A percentile compares a stretch with the other conserved stretches of the same genome.
Conservation (phyloP, 1,140 invertebrate genomes). For the Drosophila kepulauana region DNA sequence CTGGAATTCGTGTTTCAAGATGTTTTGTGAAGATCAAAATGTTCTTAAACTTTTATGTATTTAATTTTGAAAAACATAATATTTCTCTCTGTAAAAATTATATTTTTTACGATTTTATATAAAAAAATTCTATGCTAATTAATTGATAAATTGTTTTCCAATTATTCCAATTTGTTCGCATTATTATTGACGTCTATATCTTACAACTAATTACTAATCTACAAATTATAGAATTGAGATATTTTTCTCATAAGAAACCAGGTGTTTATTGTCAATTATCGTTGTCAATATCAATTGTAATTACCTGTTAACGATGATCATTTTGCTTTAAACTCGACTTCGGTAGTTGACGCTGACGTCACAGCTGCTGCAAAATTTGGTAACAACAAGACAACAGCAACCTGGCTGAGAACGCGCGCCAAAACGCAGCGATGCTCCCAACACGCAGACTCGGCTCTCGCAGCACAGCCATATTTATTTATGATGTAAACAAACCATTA, state of each 20-base stretch:
- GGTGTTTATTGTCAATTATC: not conserved
- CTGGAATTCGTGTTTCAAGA: too few relatives aligned
- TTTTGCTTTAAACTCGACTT: slow-evolving; percentile 2
- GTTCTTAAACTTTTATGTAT: too few relatives aligned
- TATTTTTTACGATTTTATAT: too few relatives aligned
- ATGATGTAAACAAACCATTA: slow-evolving; percentile 85
- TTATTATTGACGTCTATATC: not conserved
- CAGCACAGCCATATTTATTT: slow-evolving; percentile 82
- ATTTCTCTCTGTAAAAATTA: too few relatives aligned
- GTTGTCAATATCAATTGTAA: not conserved
- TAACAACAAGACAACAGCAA: not conserved
- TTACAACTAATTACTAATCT: not conserved
- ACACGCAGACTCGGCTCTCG: slow-evolving; percentile 57
- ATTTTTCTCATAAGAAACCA: not conserved
- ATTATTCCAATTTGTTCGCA: not conserved
- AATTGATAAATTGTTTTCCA: too few relatives aligned
- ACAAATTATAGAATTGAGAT: not conserved
- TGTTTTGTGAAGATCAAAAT: too few relatives aligned
- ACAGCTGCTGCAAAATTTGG: slow-evolving; percentile 21
- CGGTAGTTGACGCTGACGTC: slow-evolving; percentile 34
- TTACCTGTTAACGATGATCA: slow-evolving; percentile 1
- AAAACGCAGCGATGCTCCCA: slow-evolving; percentile 46
- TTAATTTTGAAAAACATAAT: too few relatives aligned
- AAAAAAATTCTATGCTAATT: too few relatives aligned
- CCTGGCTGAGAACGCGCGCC: slow-evolving; percentile 58